A percentile compares a stretch with the other conserved stretches of the same genome.
phyloP scores from a whole-genome alignment of 2,888 invertebrate species.

The Frankliniella fusca region DNA sequence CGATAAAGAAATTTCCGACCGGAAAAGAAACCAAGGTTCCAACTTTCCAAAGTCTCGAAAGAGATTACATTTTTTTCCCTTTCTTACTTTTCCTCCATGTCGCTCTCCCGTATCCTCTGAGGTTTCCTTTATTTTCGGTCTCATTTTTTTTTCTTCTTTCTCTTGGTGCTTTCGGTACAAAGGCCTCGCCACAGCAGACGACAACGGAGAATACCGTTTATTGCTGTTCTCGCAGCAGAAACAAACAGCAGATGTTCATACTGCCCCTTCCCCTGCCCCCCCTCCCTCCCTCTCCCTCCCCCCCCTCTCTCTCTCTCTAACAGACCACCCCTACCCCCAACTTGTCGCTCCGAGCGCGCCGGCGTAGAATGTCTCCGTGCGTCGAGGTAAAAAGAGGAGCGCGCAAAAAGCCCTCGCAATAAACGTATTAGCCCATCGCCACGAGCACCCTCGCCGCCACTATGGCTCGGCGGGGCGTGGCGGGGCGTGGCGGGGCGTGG shows the following conservation, averaged over 20 bases:
- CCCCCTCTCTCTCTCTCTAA: background rate
- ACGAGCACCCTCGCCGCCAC: background rate
- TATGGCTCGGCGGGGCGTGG: background rate
- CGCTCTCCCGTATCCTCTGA: background rate
- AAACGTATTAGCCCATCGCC: conserved; percentile 17
- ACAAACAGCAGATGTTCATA: background rate
- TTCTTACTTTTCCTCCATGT: background rate
- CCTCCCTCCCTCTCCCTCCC: background rate
- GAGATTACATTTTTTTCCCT: background rate
- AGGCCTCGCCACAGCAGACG: background rate
- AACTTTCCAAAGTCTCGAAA: background rate
- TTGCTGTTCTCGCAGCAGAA: background rate
- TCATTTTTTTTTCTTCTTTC: background rate
- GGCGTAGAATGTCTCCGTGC: too few species aligned
- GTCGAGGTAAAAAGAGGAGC: background rate
- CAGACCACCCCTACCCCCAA: too few species aligned
- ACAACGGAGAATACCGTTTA: background rate
- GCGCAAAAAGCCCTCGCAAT: background rate
- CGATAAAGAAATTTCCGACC: conserved; percentile 20
- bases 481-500: background rate
- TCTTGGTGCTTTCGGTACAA: background rate
- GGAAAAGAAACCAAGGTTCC: conserved; percentile 8
- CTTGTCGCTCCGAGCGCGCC: background rate
- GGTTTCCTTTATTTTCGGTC: background rate
- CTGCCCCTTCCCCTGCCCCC: background rate